Evolutionary conservation across 2,888 invertebrate genomes (phyloP).

Genomic region (Eustalomyia histrio): DNA sequence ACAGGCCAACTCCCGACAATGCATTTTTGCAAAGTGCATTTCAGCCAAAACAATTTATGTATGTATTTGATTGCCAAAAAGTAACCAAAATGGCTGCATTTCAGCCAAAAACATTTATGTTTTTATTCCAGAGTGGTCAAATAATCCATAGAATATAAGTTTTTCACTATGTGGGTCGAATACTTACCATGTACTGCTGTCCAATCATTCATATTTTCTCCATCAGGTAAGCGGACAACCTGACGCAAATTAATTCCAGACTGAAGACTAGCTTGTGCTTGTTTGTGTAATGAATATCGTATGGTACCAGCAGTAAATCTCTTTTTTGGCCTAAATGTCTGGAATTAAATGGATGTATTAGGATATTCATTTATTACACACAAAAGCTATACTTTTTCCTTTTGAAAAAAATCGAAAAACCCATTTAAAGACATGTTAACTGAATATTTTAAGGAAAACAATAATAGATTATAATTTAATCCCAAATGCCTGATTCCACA

Average conservation of each 20-base stretch:
- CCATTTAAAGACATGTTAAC: constrained; percentile 84
- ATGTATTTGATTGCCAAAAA: no score
- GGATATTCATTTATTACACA: constrained; percentile 41
- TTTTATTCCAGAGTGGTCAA: no score
- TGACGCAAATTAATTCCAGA: constrained; percentile 91
- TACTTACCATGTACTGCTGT: constrained; percentile 91
- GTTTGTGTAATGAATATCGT: constrained; percentile 91
- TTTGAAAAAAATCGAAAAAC: constrained; percentile 88
- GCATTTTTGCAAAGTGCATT: no score
- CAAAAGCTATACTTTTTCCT: constrained; percentile 83
- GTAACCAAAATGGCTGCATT: no score
- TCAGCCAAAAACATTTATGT: no score
- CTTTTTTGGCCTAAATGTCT: constrained; percentile 95
- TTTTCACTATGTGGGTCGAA: neutral
- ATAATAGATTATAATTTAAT: no score
- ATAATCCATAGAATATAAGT: no score
- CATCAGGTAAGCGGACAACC: constrained; percentile 90
- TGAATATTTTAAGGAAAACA: no score
- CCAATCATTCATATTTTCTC: constrained; percentile 94
- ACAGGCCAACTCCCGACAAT: no score
- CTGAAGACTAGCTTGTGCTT: constrained; percentile 93
- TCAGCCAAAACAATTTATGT: no score
- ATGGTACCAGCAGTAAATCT: constrained; percentile 92
- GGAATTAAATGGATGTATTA: constrained; percentile 66
- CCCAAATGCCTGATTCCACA: no score